These are phyloP conservation scores for Pristiophorus japonicus DNA, from an alignment of 2,113 vertebrate genomes.

Conservation along the genomic window DNA sequence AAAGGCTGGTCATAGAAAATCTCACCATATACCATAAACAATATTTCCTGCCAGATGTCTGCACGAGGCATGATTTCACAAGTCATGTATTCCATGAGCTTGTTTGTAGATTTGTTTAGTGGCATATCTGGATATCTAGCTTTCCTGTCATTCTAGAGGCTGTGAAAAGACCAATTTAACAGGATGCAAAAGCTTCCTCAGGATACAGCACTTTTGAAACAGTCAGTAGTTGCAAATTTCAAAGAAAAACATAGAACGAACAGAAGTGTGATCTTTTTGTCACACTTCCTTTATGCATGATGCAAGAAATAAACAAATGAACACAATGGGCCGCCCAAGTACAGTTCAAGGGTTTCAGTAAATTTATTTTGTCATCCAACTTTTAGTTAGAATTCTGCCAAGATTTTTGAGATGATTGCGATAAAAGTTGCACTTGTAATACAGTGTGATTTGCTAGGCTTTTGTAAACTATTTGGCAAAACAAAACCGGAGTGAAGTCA, in stretches of 20 bases:
- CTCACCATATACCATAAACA: not conserved
- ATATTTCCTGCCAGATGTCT: conserved; percentile 31
- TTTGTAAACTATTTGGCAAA: not conserved
- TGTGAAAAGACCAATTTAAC: not conserved
- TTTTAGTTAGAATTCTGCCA: not conserved
- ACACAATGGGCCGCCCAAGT: not conserved
- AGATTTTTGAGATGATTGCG: not conserved
- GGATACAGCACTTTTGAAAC: not conserved
- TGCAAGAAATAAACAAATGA: not conserved
- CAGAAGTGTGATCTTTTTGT: not conserved
- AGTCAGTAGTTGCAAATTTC: not conserved
- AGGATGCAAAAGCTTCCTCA: conserved; percentile 27
- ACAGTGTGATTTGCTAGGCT: not conserved
- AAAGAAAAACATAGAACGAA: not conserved
- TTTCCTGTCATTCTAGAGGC: not conserved
- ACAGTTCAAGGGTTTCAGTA: not conserved
- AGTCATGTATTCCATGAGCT: not conserved
- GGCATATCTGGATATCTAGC: not conserved
- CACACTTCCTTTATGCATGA: not conserved
- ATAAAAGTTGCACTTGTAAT: not conserved
- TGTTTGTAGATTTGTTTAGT: conserved; percentile 11
- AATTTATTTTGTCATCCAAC: not conserved
- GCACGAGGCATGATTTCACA: not conserved
- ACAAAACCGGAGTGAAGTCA: not conserved
- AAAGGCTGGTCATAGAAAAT: not conserved